These are phyloP conservation scores for Sinocyclocheilus maitianheensis DNA, from an alignment of 2,113 vertebrate genomes.

Conservation along the genomic window DNA sequence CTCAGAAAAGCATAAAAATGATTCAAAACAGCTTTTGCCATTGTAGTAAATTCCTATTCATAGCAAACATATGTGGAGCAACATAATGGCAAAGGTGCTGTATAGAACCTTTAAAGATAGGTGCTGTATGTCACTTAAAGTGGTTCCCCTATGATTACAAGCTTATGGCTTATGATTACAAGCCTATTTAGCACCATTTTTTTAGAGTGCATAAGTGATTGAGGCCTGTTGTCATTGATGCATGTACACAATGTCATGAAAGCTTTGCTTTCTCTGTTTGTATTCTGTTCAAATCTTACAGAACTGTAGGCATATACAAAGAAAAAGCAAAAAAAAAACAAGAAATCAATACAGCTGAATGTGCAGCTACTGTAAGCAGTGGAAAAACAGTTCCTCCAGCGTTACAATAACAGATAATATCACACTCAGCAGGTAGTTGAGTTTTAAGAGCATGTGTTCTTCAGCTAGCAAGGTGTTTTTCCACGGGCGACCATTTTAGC, in stretches of 20 bases:
- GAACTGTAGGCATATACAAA: slow-evolving; percentile 51
- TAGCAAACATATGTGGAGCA: no score
- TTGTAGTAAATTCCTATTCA: no score
- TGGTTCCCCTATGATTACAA: no score
- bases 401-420: slow-evolving; percentile 58
- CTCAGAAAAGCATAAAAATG: no score
- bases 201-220: no score
- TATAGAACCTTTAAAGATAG: no score
- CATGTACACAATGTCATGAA: not conserved
- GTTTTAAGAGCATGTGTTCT: slow-evolving; percentile 22
- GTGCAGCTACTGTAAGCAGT: slow-evolving; percentile 46
- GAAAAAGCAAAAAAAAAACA: slow-evolving; percentile 21
- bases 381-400: slow-evolving; percentile 36
- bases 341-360: slow-evolving; percentile 62
- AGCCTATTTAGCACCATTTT: no score
- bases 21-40: no score
- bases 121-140: no score
- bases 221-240: no score
- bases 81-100: no score
- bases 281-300: slow-evolving; percentile 39
- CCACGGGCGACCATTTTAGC: not conserved
- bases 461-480: slow-evolving; percentile 35
- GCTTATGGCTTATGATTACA: no score
- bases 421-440: slow-evolving; percentile 50
- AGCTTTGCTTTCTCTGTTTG: slow-evolving; percentile 44